Evolutionary conservation across 2,888 invertebrate genomes (phyloP).

Genomic region (Heterodera filipjevi): DNA sequence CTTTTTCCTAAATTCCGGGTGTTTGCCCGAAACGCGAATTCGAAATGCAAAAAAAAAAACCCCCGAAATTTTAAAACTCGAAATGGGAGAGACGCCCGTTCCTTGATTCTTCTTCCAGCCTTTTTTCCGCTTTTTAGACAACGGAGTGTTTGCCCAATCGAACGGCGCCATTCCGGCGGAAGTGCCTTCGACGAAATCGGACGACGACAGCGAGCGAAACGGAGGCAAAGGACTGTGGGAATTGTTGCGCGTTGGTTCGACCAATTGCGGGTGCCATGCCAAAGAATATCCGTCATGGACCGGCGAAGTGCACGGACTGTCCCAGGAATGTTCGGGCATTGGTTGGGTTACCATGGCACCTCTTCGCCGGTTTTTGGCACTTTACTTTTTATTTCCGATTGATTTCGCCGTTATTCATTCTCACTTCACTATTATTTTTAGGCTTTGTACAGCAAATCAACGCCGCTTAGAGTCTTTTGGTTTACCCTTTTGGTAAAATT

Average conservation of each 20-base stretch:
- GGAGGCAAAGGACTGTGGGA: background rate
- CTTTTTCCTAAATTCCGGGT: too few relatives aligned
- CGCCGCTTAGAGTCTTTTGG: constrained; percentile 53
- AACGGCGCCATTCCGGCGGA: background rate
- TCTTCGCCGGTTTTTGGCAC: too few relatives aligned
- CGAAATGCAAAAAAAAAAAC: too few relatives aligned
- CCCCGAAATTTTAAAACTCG: background rate
- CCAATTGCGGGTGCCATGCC: constrained; percentile 51
- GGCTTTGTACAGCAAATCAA: constrained; percentile 49
- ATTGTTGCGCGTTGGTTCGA: constrained; percentile 9
- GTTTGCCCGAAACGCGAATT: too few relatives aligned
- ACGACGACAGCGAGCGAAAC: background rate
- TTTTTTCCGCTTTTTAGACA: background rate
- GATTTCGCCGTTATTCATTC: too few relatives aligned
- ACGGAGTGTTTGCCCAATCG: background rate
- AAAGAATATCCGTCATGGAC: constrained; percentile 62
- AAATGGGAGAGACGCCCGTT: too few relatives aligned
- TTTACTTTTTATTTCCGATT: too few relatives aligned
- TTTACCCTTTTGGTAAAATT: constrained; percentile 53
- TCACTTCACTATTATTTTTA: constrained; percentile 28
- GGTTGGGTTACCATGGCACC: background rate
- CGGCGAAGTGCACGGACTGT: constrained; percentile 61
- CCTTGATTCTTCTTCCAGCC: background rate
- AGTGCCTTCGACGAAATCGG: background rate
- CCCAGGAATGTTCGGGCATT: constrained; percentile 45